phyloP scores from a whole-genome alignment of 2,113 vertebrate genomes.

The Oryzias melastigma region DNA sequence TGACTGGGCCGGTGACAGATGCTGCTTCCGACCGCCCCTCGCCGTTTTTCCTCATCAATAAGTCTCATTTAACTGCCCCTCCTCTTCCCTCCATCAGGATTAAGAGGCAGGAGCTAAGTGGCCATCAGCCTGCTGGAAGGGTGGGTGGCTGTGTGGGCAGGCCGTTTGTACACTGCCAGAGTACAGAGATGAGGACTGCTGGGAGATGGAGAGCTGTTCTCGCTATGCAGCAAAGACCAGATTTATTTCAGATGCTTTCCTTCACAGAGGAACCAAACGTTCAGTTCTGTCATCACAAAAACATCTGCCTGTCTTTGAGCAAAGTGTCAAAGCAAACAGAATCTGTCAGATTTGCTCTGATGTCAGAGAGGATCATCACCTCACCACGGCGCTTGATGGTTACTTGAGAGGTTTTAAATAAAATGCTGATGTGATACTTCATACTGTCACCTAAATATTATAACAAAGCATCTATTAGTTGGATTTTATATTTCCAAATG shows the following conservation, averaged over 20 bases:
- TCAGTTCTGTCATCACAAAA: too few species aligned
- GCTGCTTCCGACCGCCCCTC: constrained; percentile 6
- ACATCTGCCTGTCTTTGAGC: too few species aligned
- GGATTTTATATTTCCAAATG: too few species aligned
- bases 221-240: background rate
- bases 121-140: constrained; percentile 41
- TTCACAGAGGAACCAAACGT: too few species aligned
- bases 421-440: too few species aligned
- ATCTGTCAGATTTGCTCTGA: too few species aligned
- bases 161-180: constrained; percentile 34
- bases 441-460: too few species aligned
- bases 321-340: too few species aligned
- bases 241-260: background rate
- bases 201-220: constrained; percentile 24
- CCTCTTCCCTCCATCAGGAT: constrained; percentile 29
- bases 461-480: too few species aligned
- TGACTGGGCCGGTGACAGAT: constrained; percentile 1
- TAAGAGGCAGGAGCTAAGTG: constrained; percentile 44
- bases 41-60: constrained; percentile 10
- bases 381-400: too few species aligned
- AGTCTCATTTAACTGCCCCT: constrained; percentile 4
- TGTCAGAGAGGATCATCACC: too few species aligned
- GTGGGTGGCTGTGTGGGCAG: constrained; percentile 49
- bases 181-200: constrained; percentile 37
- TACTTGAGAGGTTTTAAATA: too few species aligned